Conservation (phyloP, 92 coral and sea anemone genomes). For the Blastomussa wellsi region DNA sequence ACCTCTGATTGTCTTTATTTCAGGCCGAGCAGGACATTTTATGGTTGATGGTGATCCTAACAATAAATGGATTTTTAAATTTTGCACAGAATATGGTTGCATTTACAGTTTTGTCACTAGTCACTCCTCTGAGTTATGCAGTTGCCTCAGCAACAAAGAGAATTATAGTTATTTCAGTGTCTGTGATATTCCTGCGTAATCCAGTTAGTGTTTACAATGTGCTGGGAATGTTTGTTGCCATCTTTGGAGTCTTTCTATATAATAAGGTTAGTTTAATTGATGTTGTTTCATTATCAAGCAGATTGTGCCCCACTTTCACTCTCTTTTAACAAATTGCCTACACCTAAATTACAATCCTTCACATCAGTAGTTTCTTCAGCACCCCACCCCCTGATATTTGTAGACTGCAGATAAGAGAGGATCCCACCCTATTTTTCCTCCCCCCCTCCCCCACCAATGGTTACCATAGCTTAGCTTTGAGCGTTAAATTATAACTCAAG, state of each 20-base stretch:
- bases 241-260: slow-evolving; percentile 87
- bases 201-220: slow-evolving; percentile 81
- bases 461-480: no score
- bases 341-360: no score
- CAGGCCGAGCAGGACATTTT: slow-evolving; percentile 82
- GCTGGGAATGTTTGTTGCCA: slow-evolving; percentile 87
- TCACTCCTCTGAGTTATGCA: slow-evolving; percentile 91
- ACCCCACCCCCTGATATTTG: no score
- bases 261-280: slow-evolving; percentile 85
- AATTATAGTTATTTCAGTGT: slow-evolving; percentile 86
- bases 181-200: slow-evolving; percentile 82
- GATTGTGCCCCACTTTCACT: not conserved
- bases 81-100: slow-evolving; percentile 97
- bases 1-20: slow-evolving; percentile 10
- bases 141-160: slow-evolving; percentile 96
- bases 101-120: slow-evolving; percentile 85
- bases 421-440: no score
- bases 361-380: no score
- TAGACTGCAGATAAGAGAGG: no score
- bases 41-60: slow-evolving; percentile 83
- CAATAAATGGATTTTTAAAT: slow-evolving; percentile 91
- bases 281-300: no score
- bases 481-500: no score
- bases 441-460: no score
- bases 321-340: not conserved